A percentile compares a stretch with the other conserved stretches of the same genome.
Evolutionary conservation across 92 coral and sea anemone species (phyloP).

Genomic region (Parazoanthus atlanticus): DNA sequence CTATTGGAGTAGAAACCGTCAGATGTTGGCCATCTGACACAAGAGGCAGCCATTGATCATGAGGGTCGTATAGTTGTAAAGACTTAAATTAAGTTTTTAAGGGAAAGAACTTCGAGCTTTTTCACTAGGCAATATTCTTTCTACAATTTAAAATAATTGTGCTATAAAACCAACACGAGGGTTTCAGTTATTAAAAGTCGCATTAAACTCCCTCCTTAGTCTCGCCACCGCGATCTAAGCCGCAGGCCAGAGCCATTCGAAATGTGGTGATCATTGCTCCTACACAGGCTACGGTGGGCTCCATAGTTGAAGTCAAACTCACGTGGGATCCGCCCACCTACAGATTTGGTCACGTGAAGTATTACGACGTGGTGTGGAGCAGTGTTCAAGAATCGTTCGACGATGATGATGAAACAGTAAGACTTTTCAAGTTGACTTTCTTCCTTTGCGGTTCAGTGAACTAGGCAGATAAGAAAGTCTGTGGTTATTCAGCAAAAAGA

Average conservation of each 20-base stretch:
- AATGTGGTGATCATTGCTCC: not conserved
- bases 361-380: not conserved
- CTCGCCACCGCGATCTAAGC: not conserved
- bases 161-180: not conserved
- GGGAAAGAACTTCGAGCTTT: too few species aligned
- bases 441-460: not conserved
- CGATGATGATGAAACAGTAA: not conserved
- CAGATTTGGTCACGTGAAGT: constrained; percentile 16
- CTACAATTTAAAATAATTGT: too few species aligned
- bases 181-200: not conserved
- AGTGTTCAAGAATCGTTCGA: not conserved
- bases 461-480: too few species aligned
- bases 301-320: constrained; percentile 5
- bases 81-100: too few species aligned
- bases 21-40: too few species aligned
- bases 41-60: too few species aligned
- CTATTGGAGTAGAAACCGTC: too few species aligned
- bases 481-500: too few species aligned
- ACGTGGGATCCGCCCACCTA: constrained; percentile 13
- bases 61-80: too few species aligned
- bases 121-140: too few species aligned
- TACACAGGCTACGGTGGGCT: not conserved
- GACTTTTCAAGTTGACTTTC: not conserved
- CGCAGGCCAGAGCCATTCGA: not conserved
- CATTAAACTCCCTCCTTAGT: not conserved